phyloP scores from a whole-genome alignment of 2,888 invertebrate genomes.

The Zonitis immaculata region DNA sequence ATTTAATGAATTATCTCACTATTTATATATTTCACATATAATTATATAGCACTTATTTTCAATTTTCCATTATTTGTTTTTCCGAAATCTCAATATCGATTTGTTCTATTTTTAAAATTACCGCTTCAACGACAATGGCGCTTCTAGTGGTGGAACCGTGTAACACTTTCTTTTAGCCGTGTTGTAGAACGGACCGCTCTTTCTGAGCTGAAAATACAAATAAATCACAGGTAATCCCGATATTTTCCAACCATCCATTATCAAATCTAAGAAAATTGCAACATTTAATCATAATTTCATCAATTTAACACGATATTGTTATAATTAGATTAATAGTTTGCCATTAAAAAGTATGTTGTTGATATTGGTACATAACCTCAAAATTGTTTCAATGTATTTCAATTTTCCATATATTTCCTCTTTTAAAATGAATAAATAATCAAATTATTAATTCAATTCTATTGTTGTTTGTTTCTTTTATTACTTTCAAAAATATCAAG shows the following conservation, averaged over 20 bases:
- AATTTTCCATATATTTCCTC: not conserved
- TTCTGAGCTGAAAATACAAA: conserved; percentile 32
- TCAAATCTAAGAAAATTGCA: conserved; percentile 9
- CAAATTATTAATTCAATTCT: no score
- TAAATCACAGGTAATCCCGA: conserved; percentile 46
- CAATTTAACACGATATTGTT: conserved; percentile 4
- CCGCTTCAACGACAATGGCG: not conserved
- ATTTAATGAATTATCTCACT: no score
- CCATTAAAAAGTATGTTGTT: conserved; percentile 10
- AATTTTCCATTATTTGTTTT: no score
- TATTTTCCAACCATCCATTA: conserved; percentile 33
- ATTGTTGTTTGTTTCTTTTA: conserved; percentile 5
- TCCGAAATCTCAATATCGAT: no score
- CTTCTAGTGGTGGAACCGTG: not conserved
- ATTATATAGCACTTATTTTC: no score
- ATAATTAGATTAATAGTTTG: not conserved
- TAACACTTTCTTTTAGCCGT: conserved; percentile 38
- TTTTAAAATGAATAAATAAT: not conserved
- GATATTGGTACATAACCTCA: conserved; percentile 3
- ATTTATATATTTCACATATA: no score
- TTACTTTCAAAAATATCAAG: no score
- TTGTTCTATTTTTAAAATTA: conserved; percentile 7
- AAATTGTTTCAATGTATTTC: not conserved
- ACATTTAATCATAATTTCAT: conserved; percentile 5
- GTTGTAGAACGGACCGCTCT: conserved; percentile 33